Base-by-base conservation (phyloP, 2,113 vertebrate species). In the Rhizomys pruinosus region DNA sequence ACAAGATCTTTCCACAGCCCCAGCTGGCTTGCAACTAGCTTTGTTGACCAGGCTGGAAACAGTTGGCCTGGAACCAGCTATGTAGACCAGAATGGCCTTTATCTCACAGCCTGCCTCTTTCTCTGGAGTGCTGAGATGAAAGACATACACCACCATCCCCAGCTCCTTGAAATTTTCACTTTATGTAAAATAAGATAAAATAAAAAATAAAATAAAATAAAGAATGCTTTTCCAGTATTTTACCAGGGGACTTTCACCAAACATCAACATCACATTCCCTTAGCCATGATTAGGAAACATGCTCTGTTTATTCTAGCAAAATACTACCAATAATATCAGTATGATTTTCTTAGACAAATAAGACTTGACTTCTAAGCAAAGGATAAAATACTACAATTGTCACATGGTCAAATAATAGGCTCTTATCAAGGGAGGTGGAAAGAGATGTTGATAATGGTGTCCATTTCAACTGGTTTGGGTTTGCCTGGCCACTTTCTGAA, bases 201-300 rank as follows among this genome's bases (percentile, higher is more conserved):
- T 80, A 37, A 94, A 79, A 52, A 52, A 52, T 52, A 55, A 52
- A 32, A 66, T 74, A 94, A 16, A 71, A 89, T 80, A 37, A 94
- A 79, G 47, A 92, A 74, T 34, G 2, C 27, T 89, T 77, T 93
- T 71, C 34, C 52, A 68, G 64, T 94, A 73, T 12, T 90, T 92
- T 57, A 19, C 47, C 25, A 94, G 20, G 44, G 11, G 17, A 55
- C 17, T 55, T n/a, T 1, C 17, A 52, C 47, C 47, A 52, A 29
- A 80, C 34, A 61, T 61, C 9, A 39, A 23, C 12, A 4, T 80
- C 61, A 91, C 7, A 68, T 91, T 87, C 71, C 17, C 16, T 55
- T 88, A 57, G 71, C 20, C n/a, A 72, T 39, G 87, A 69, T n/a
- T 69, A 68, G 85, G 73, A 85, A n/a, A 89, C 22, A 23, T 72